These are phyloP conservation scores for Zingel zingel DNA, from an alignment of 2,113 vertebrate genomes.

Conservation along the genomic window DNA sequence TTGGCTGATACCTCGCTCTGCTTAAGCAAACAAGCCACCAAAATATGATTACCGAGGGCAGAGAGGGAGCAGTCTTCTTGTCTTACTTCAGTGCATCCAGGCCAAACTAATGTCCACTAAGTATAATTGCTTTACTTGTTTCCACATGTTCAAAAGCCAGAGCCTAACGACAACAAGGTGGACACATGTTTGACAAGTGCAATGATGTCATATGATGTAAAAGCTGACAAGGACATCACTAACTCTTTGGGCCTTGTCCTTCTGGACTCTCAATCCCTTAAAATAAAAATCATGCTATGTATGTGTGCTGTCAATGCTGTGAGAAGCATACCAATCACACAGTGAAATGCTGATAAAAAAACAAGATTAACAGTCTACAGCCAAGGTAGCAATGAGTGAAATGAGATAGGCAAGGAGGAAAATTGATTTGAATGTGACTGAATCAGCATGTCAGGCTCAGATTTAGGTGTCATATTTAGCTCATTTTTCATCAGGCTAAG, in stretches of 20 bases:
- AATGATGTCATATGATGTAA: constrained; percentile 13
- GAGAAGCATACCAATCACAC: not conserved
- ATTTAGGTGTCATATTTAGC: not conserved
- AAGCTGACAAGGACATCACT: not conserved
- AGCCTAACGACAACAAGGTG: constrained; percentile 43
- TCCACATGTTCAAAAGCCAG: constrained; percentile 59
- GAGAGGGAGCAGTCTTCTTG: constrained; percentile 73
- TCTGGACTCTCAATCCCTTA: not conserved
- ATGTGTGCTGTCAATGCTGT: not conserved
- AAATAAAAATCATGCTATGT: not conserved
- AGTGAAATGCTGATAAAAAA: not conserved
- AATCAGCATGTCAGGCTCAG: too few species aligned
- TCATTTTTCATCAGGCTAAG: too few species aligned
- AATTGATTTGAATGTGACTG: not conserved
- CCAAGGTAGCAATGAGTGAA: too few species aligned
- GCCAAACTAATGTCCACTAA: constrained; percentile 65
- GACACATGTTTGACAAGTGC: constrained; percentile 15
- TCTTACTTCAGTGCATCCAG: constrained; percentile 65
- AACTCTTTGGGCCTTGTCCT: not conserved
- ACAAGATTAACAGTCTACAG: not conserved
- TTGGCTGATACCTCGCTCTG: constrained; percentile 86
- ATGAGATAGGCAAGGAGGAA: too few species aligned
- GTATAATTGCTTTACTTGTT: constrained; percentile 61
- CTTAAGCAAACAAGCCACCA: constrained; percentile 90
- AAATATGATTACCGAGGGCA: constrained; percentile 84